Base-by-base conservation (phyloP, 2,888 invertebrate species). In the Calliscelio sp. region DNA sequence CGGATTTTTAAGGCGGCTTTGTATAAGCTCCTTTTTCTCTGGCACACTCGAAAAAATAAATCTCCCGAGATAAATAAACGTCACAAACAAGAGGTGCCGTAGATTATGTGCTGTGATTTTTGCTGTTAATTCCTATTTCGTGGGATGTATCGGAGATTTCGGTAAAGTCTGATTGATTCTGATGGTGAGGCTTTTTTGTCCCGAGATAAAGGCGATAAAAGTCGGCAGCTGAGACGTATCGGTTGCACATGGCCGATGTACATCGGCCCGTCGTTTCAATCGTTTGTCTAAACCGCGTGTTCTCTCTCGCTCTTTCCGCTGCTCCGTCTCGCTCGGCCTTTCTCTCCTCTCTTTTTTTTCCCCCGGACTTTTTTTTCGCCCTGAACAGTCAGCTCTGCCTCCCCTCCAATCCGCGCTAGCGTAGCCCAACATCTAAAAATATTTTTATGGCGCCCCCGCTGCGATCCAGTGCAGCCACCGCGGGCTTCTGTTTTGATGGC, bases 391-490 rank as follows among this genome's bases (percentile, higher is more conserved):
- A n/a, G n/a, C n/a, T n/a, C n/a, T n/a, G n/a, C n/a, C n/a, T n/a
- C n/a, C n/a, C n/a, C 41, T 38, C 46, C 70, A 22, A 77, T 77
- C 83, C 83, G 68, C 81, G 75, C 84, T 74, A 81, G 53, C n/a
- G n/a, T n/a, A n/a, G n/a, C n/a, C 65, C 65, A 86, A 88, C 85
- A 88, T 92, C 92, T 93, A 93, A 93, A 93, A 92, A 93, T 93
- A 93, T 93, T 93, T 93, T 93, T 92, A 93, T 91, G 92, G 90
- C 89, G 91, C 92, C 90, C 92, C 92, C 91, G 92, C 92, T 92
- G 92, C 88, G 93, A 91, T 90, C 86, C 89, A 55, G 53, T 85
- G 87, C 85, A 85, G 77, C 77, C 81, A 79, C 86, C 80, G 68
- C 61, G 86, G 84, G 88, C 89, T 90, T 90, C 90, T 90, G 90